Conservation (phyloP, 1,140 invertebrate species). For the Drosophila bifasciata region DNA sequence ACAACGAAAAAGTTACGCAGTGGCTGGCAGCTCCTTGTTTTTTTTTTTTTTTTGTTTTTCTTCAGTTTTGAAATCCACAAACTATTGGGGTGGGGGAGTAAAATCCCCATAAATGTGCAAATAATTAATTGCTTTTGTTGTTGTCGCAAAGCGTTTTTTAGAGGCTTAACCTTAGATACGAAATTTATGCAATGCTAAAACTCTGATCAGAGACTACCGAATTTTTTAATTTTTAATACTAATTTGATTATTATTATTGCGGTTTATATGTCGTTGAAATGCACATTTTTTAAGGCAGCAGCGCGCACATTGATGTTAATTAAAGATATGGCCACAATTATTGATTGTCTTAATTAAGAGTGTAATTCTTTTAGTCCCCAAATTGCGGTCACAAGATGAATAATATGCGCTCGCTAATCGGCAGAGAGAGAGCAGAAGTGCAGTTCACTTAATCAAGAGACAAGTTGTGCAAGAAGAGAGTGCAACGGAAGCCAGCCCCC, state of each 20-base stretch:
- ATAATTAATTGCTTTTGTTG: slow-evolving; percentile 67
- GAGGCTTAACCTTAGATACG: slow-evolving; percentile 44
- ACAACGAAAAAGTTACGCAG: slow-evolving; percentile 62
- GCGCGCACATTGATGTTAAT: slow-evolving; percentile 24
- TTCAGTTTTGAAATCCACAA: slow-evolving; percentile 55
- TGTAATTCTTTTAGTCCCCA: slow-evolving; percentile 25
- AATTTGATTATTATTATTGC: slow-evolving; percentile 11
- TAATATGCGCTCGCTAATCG: slow-evolving; percentile 56
- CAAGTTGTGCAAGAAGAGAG: slow-evolving; percentile 42
- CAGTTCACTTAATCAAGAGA: slow-evolving; percentile 67
- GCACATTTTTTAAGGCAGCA: neutral
- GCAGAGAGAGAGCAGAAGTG: slow-evolving; percentile 20
- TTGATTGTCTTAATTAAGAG: slow-evolving; percentile 67
- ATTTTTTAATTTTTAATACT: slow-evolving; percentile 19
- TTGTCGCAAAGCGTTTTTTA: slow-evolving; percentile 24
- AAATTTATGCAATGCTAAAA: slow-evolving; percentile 15
- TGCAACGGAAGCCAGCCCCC: slow-evolving; percentile 9
- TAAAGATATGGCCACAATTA: slow-evolving; percentile 54
- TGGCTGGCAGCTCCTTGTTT: slow-evolving; percentile 21
- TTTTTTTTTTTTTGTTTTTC: slow-evolving; percentile 15
- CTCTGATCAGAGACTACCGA: slow-evolving; percentile 22
- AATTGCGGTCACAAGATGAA: slow-evolving; percentile 37
- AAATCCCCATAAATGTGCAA: slow-evolving; percentile 51
- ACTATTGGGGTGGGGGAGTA: slow-evolving; percentile 8
- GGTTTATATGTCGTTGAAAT: neutral